phyloP scores from a whole-genome alignment of 2,113 vertebrate species.

The Trichechus manatus region DNA sequence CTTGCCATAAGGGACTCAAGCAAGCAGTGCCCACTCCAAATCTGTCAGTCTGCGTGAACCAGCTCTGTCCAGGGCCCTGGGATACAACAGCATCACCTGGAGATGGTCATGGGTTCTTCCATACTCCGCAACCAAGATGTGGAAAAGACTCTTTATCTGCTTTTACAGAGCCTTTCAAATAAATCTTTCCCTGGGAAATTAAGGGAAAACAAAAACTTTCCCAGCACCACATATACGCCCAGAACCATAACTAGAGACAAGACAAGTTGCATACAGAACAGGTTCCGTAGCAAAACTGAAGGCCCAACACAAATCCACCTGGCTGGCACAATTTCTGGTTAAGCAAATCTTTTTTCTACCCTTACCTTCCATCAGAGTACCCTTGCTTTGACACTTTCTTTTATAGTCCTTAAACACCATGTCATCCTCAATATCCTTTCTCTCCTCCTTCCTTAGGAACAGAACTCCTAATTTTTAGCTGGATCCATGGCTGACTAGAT shows the following conservation, averaged over 20 bases:
- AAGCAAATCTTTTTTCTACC: not conserved
- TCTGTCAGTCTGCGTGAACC: not conserved
- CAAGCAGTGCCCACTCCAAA: accelerated
- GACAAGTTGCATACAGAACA: not conserved
- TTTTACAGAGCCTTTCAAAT: not conserved
- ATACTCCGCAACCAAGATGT: not conserved
- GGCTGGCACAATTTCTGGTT: not conserved
- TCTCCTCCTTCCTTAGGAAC: not conserved
- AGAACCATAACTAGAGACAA: not conserved
- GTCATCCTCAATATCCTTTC: not conserved
- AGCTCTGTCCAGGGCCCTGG: slow-evolving; percentile 30
- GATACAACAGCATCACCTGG: not conserved
- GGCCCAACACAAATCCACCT: not conserved
- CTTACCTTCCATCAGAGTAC: not conserved
- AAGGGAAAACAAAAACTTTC: not conserved
- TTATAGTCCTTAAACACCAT: not conserved
- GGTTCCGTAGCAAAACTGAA: not conserved
- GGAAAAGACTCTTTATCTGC: not conserved
- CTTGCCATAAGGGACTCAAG: not conserved
- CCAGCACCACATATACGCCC: not conserved
- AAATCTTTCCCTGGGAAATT: not conserved
- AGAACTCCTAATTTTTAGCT: not conserved
- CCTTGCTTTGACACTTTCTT: not conserved
- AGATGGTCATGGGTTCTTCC: not conserved
- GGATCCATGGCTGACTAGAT: not conserved